Conservation (phyloP, 2,888 invertebrate genomes). For the Villa cingulata region DNA sequence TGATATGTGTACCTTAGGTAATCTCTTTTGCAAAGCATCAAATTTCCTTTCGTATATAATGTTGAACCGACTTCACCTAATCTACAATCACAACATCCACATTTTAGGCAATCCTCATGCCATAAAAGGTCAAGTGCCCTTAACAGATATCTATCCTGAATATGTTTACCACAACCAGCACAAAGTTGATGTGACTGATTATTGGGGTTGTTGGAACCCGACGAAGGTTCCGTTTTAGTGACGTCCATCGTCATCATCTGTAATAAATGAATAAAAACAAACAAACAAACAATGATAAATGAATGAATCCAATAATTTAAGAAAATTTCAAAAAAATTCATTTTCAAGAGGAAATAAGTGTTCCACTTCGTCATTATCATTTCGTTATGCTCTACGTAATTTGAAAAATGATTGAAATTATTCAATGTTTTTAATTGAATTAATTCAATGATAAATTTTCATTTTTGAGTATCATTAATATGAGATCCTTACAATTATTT, state of each 20-base stretch:
- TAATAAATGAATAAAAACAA: slow-evolving; percentile 1
- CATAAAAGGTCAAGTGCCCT: slow-evolving; percentile 88
- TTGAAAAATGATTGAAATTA: too few species aligned
- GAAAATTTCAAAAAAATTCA: too few species aligned
- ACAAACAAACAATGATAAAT: too few species aligned
- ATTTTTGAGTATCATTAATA: too few species aligned
- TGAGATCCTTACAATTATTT: too few species aligned
- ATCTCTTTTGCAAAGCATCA: slow-evolving; percentile 90
- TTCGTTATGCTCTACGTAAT: too few species aligned
- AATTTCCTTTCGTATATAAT: slow-evolving; percentile 86
- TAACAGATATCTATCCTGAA: slow-evolving; percentile 79
- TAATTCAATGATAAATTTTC: too few species aligned
- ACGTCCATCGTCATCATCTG: slow-evolving; percentile 78
- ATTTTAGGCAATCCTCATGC: slow-evolving; percentile 97
- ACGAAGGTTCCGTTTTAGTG: slow-evolving; percentile 55
- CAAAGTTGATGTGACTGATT: slow-evolving; percentile 56
- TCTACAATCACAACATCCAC: slow-evolving; percentile 93
- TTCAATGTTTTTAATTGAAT: too few species aligned
- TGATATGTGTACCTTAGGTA: slow-evolving; percentile 63
- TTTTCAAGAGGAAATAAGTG: too few species aligned
- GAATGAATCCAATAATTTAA: too few species aligned
- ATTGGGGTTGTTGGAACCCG: slow-evolving; percentile 35
- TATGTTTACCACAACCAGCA: slow-evolving; percentile 87
- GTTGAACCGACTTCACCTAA: slow-evolving; percentile 94
- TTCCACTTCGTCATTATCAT: too few species aligned